phyloP scores from a whole-genome alignment of 2,888 invertebrate species.

The Phengaris alcon region DNA sequence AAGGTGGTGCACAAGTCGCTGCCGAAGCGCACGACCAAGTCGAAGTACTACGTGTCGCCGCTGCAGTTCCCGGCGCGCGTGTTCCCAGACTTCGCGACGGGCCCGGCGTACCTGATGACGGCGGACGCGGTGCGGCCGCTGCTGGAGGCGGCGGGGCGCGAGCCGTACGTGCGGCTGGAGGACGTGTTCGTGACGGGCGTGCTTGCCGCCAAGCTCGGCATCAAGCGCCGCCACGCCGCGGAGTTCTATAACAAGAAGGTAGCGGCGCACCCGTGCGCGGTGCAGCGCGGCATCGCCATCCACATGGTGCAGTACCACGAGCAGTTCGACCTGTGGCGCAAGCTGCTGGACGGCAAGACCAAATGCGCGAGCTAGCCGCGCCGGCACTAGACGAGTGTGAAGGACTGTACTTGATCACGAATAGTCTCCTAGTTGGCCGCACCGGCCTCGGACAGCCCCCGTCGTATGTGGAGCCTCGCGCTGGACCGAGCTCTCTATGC shows the following conservation, averaged over 20 bases:
- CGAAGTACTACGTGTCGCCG: slow-evolving; percentile 92
- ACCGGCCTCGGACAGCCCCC: no score
- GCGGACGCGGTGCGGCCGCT: slow-evolving; percentile 85
- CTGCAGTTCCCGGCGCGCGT: slow-evolving; percentile 84
- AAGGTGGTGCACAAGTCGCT: slow-evolving; percentile 90
- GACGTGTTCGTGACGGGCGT: slow-evolving; percentile 96
- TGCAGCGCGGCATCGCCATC: slow-evolving; percentile 89
- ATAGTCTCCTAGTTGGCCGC: no score
- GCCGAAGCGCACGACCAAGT: slow-evolving; percentile 89
- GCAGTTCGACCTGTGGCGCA: slow-evolving; percentile 94
- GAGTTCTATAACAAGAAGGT: slow-evolving; percentile 87
- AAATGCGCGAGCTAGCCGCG: slow-evolving; percentile 83
- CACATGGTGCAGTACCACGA: slow-evolving; percentile 94
- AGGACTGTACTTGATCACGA: not conserved
- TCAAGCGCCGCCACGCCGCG: slow-evolving; percentile 84
- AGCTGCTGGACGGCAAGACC: slow-evolving; percentile 88
- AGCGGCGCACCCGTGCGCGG: slow-evolving; percentile 87
- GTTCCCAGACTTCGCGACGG: slow-evolving; percentile 96
- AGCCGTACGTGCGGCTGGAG: slow-evolving; percentile 88
- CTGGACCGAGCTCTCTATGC: not conserved
- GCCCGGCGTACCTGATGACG: slow-evolving; percentile 93
- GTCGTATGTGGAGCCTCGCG: no score
- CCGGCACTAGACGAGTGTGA: not conserved
- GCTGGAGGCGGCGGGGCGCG: slow-evolving; percentile 82
- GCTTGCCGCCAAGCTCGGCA: slow-evolving; percentile 85